Base-by-base conservation (phyloP, 2,113 vertebrate species). In the Aphelocoma coerulescens region DNA sequence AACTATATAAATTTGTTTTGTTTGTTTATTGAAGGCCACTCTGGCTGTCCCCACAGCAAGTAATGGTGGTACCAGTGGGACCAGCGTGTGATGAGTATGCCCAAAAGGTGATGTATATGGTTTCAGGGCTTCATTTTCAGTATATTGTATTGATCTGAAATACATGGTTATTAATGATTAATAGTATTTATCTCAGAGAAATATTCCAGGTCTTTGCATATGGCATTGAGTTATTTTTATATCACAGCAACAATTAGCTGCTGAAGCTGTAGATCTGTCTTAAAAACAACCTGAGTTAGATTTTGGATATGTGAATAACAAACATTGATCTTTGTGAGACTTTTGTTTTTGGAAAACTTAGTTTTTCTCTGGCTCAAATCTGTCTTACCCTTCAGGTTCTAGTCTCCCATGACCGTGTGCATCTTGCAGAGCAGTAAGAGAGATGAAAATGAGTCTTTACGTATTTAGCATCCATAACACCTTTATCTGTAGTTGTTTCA, bases 11-110 rank as follows among this genome's bases (percentile, higher is more conserved):
- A 79, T 54, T 52, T 84, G 10, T 93, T 92, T 73, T 55, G 41
- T 83, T 84, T 96, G 49, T 89, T 87, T 93, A 26, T 86, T 58
- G 28, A 83, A 99, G 99, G 99, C 99, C 99, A 1, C 98, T 99
- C 81, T 99, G 99, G 99, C 98, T 99, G 63, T 99, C 99, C 54
- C 99, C 99, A 51, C 98, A 98, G 83, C 99, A 99, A 90, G 98
- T 99, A 71, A 99, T 99, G 99, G 98, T 99, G 10, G 98, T 99
- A 62, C 99, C 99, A 12, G 99, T 99, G 84, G 99, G 99, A 96
- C 99, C 99, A 52, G 98, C 98, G 0, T 99, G 99, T 96, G 99
- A 99, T 46, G 99, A 99, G 11, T 99, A 99, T 80, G 99, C 99
- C 62, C 98, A 99, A 96, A 98, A 99, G 98, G 99, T 99, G 76